phyloP scores from a whole-genome alignment of 37 sponge, comb jelly and placozoan species.

The Halisarca cf. caerulea region DNA sequence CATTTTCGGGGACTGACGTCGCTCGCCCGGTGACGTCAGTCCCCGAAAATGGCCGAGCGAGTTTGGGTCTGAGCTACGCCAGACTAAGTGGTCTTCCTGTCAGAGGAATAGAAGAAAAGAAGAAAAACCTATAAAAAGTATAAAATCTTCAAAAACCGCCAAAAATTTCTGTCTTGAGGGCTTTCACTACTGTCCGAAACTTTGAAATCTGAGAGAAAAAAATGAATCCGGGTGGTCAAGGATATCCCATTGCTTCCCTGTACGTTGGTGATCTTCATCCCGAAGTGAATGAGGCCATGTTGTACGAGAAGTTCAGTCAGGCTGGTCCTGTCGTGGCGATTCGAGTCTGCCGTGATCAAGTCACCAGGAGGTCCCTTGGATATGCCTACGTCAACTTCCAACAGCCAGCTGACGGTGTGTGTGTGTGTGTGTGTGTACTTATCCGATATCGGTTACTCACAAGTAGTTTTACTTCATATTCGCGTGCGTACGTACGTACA shows the following conservation, averaged over 20 bases:
- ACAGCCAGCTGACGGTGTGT: constrained; percentile 91
- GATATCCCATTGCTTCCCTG: constrained; percentile 87
- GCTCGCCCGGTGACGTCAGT: no score
- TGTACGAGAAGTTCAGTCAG: constrained; percentile 95
- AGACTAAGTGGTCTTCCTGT: no score
- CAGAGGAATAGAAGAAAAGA: no score
- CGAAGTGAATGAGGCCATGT: constrained; percentile 93
- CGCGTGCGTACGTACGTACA: no score
- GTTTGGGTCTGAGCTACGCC: no score
- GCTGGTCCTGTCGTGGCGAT: constrained; percentile 95
- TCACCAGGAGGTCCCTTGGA: constrained; percentile 93
- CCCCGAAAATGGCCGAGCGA: no score
- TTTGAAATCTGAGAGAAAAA: not conserved
- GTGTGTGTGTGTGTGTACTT: no score
- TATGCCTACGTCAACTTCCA: constrained; percentile 99
- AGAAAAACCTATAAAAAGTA: not conserved
- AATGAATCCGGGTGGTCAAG: constrained; percentile 16
- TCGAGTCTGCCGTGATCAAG: constrained; percentile 96
- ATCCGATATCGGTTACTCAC: no score
- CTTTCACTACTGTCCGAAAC: not conserved
- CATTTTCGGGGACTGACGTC: no score
- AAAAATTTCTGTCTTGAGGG: not conserved
- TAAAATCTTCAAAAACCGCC: not conserved
- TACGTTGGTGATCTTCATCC: constrained; percentile 96
- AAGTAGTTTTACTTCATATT: no score